Evolutionary conservation across 2,113 vertebrate genomes (phyloP).

Genomic region (Chloropsis cyanopogon): DNA sequence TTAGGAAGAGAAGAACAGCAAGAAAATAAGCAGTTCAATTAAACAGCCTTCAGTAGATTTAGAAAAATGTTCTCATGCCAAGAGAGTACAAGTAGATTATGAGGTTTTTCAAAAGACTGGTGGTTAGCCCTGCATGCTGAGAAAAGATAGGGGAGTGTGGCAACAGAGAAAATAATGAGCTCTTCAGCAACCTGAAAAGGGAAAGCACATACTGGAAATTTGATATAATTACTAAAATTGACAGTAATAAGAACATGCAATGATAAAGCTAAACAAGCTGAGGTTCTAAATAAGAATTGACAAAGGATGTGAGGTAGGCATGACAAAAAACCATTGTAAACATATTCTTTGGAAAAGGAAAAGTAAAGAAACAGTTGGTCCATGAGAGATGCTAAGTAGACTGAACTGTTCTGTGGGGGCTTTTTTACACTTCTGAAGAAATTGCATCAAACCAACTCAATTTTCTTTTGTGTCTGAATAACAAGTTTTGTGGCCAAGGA

Average conservation of each 20-base stretch:
- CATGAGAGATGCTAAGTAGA: not conserved
- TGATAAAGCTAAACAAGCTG: not conserved
- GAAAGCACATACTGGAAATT: not conserved
- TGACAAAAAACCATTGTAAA: not conserved
- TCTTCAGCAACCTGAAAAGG: not conserved
- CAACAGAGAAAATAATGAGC: not conserved
- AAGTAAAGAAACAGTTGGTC: not conserved
- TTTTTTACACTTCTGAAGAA: not conserved
- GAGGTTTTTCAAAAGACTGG: not conserved
- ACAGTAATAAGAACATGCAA: not conserved
- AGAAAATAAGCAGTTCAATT: not conserved
- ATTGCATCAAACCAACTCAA: not conserved
- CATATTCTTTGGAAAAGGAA: not conserved
- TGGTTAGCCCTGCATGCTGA: not conserved
- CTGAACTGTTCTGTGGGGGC: not conserved
- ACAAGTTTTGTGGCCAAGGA: not conserved
- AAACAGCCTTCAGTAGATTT: not conserved
- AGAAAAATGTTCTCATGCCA: not conserved
- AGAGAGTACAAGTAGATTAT: not conserved
- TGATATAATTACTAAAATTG: not conserved
- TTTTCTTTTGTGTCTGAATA: not conserved
- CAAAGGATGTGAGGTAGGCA: not conserved
- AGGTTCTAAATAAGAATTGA: not conserved
- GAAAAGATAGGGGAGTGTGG: not conserved
- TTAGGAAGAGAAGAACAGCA: not conserved